Evolutionary conservation across 1,140 invertebrate species (phyloP), one percentile per base, ranked within the genome.

Genomic region (Drosophila serrata): DNA sequence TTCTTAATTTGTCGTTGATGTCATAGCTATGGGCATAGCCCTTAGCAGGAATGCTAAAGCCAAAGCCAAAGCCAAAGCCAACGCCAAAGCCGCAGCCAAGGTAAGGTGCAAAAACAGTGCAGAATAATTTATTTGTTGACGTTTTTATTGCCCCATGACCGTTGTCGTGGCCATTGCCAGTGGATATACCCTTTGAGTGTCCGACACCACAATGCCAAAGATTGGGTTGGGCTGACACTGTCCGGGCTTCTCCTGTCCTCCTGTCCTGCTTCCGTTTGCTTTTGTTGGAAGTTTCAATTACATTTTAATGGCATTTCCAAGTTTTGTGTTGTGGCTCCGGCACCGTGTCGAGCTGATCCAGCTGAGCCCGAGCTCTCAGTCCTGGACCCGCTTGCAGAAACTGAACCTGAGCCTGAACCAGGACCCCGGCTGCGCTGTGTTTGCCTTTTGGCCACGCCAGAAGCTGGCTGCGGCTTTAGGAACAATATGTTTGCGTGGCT

Each of bases 251-350:
- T 39, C 53, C 33, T 31, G 33, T 7, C 24, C 55, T 62, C 35
- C 43, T 13, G 6, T 46, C 27, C 24, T 27, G 24, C 24, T n/a
- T 62, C 46, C 64, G 75, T 55, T 74, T 85, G 81, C 84, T 81
- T 64, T 75, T 75, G 59, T 63, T 75, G 81, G 67, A 90, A 90
- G 90, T 91, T 90, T 91, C 90, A 90, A 91, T 91, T 91, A 91
- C 90, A 82, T 91, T 91, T 91, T 91, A 91, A 91, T 91, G 90
- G 68, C 81, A 86, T 90, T 91, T 90, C 77, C 81, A 84, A 90
- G 85, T 82, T 86, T 75, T 74, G 53, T 55, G 79, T 88, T 88
- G 76, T 51, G 64, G 51, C 65, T 62, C 58, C 70, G 51, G 43
- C 77, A 56, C 56, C 49, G 74, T 29, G 42, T 39, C 37, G 60